Evolutionary conservation across 2,113 vertebrate genomes (phyloP), one percentile per base, ranked within the genome.

Genomic region (Anolis sagrei): DNA sequence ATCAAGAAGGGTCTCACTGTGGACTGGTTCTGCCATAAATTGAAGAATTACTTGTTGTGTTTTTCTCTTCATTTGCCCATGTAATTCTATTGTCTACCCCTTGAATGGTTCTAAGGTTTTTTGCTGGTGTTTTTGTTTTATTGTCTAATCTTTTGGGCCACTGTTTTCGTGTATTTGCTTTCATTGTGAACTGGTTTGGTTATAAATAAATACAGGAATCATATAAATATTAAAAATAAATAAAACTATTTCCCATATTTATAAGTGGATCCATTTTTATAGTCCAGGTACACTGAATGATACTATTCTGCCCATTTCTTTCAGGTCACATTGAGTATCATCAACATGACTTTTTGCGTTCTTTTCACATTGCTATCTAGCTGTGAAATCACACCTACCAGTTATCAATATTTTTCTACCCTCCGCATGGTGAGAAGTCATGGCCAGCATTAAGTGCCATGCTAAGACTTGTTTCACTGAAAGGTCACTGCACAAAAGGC

Each of bases 391-490:
- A 13, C 72, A 36, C 4, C 5, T 51, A 19, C n/a, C 44, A 70
- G 29, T 51, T 34, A 34, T 54, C 19, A 68, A 18, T 81, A 29
- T 68, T 81, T 16, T 13, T 49, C 39, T 72, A 19, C 14, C 62
- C 62, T 51, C 32, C 39, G 54, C 77, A 14, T 34, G 3, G 54
- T 5, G 10, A 68, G 39, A 14, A 66, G 14, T 27, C 21, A 72
- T 13, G 9, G 21, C 18, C 29, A 51, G 29, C 44, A 72, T 70
- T 69, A 32, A 51, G 16, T 32, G 39, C 39, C 44, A 32, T 34
- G n/a, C 66, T 18, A 70, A 81, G 80, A n/a, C 44, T 23, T 81
- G 19, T 81, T 70, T 72, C 66, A 70, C 48, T 72, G 48, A 32
- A 81, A 70, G 68, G 48, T 36, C 11, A 36, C n/a, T 25, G 68